Base-by-base conservation (phyloP, 2,888 invertebrate genomes). In the Fissipunctia ypsillon region DNA sequence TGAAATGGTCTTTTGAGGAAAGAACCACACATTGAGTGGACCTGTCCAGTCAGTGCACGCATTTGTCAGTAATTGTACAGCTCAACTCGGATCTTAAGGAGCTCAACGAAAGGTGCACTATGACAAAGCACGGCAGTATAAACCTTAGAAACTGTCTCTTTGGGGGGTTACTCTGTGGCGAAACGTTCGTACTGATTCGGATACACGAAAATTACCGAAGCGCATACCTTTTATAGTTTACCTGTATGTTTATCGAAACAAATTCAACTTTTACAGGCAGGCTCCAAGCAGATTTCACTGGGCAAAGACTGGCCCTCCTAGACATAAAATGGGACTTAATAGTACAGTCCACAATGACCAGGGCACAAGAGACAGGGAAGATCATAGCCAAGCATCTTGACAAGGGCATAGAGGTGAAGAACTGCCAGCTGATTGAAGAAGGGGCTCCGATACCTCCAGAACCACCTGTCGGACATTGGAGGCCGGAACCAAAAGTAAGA, bases 391-490 rank as follows among this genome's bases (percentile, higher is more conserved):
- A 97, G 86, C 97, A 97, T 88, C 95, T 99, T 61, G 96, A 97
- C 94, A 93, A 94, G 64, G 92, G 97, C 64, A 90, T 96, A 6
- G 91, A 93, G 25, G 96, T 97, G 0, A 96, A 96, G 72, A 96
- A 97, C 85, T 98, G 98, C 90, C 97, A 97, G 86, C 94, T 98
- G 85, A 94, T 99, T 31, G 97, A 98, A 74, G 99, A 99, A 94
- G 99, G 99, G 0, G 98, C 99, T 0, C 99, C 99, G 0, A 97
- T 99, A 84, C 98, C 98, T 0, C 99, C 99, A 0, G 99, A 99
- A 89, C 99, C 99, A 0, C 98, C 99, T 0, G 96, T 98, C 0
- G 98, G 98, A 0, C 97, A 97, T 89, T 99, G 99, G 99, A 97
- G 97, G 89, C 98, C 99, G 0, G 98, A 99, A 82, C 92, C 94